phyloP scores from a whole-genome alignment of 2,113 vertebrate species.

The Panthera tigris region DNA sequence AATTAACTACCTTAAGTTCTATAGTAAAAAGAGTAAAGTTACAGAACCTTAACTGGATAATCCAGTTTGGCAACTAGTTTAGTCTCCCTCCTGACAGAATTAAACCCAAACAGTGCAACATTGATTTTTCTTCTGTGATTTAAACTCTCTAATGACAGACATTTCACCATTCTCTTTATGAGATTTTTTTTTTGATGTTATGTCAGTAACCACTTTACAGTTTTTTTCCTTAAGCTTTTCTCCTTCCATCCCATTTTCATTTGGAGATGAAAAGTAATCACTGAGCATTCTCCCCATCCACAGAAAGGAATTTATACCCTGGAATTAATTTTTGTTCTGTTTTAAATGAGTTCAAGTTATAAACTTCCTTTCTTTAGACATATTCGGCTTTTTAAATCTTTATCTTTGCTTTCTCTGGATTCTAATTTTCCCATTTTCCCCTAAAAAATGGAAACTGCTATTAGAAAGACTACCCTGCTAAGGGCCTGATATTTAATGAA shows the following conservation, averaged over 20 bases:
- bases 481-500: not conserved
- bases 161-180: not conserved
- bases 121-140: not conserved
- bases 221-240: not conserved
- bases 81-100: not conserved
- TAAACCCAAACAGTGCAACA: not conserved
- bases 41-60: not conserved
- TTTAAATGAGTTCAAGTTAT: constrained; percentile 12
- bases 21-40: not conserved
- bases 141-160: not conserved
- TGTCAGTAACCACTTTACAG: not conserved
- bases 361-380: not conserved
- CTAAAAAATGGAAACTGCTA: not conserved
- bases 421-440: not conserved
- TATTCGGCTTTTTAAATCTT: not conserved
- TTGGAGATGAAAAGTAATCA: not conserved
- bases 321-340: not conserved
- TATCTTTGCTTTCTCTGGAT: constrained; percentile 14
- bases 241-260: not conserved
- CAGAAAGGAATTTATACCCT: not conserved
- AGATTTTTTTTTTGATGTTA: not conserved
- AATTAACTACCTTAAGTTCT: not conserved
- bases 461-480: not conserved
- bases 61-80: not conserved
- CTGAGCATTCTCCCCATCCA: not conserved